A percentile compares a stretch with the other conserved stretches of the same genome.
Conservation (phyloP, 2,113 vertebrate genomes). For the Hippocampus guttulatus region DNA sequence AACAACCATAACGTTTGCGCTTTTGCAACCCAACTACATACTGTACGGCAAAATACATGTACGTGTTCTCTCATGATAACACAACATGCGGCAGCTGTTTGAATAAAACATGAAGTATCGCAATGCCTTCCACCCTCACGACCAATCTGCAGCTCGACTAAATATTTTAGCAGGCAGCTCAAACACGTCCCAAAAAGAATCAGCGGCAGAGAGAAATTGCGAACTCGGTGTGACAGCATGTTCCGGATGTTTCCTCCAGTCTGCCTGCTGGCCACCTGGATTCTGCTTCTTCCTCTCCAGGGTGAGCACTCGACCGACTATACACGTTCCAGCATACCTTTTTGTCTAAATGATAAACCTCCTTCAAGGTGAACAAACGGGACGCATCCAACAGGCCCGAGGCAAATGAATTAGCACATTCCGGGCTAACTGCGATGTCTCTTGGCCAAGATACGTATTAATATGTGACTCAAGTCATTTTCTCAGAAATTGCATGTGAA, state of each 20-base stretch:
- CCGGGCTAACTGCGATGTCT: constrained; percentile 43
- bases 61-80: background rate
- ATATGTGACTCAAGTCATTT: constrained; percentile 25
- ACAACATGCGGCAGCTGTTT: constrained; percentile 15
- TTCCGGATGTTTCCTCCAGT: constrained; percentile 30
- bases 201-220: constrained; percentile 19
- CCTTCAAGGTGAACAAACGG: constrained; percentile 29
- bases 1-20: background rate
- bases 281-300: constrained; percentile 47
- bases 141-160: background rate
- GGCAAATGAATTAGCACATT: constrained; percentile 40
- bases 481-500: background rate
- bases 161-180: background rate
- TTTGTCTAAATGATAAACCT: constrained; percentile 36
- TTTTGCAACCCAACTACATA: constrained; percentile 9
- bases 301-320: constrained; percentile 56
- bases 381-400: constrained; percentile 32
- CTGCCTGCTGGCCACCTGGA: constrained; percentile 47
- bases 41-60: too few species aligned
- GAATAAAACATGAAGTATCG: constrained; percentile 65
- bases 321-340: constrained; percentile 22
- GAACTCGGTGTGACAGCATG: background rate
- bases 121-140: constrained; percentile 55
- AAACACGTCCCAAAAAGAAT: background rate
- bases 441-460: constrained; percentile 21